These are phyloP conservation scores for Malaclemys terrapin DNA, from an alignment of 2,113 vertebrate genomes.

Conservation along the genomic window DNA sequence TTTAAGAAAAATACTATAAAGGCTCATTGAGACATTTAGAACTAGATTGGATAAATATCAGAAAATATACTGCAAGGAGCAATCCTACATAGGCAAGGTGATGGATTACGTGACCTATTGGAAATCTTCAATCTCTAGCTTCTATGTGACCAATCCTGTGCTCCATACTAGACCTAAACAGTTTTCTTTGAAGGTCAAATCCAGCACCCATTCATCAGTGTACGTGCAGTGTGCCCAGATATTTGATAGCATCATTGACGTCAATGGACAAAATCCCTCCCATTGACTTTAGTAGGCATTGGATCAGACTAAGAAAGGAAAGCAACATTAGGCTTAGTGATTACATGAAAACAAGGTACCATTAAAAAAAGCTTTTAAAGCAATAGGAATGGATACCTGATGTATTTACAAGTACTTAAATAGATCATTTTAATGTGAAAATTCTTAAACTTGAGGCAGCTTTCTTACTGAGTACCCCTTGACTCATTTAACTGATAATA, in stretches of 20 bases:
- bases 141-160: neutral
- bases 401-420: neutral
- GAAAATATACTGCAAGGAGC: neutral
- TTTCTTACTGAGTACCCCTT: neutral
- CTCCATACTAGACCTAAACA: neutral
- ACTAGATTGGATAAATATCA: neutral
- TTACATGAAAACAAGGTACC: neutral
- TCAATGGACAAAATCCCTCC: neutral
- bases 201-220: neutral
- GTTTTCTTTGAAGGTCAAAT: neutral
- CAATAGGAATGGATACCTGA: neutral
- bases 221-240: neutral
- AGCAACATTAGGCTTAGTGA: neutral
- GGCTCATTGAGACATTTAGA: neutral
- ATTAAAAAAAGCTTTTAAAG: neutral
- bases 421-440: neutral
- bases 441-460: neutral
- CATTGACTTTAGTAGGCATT: neutral
- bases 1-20: neutral
- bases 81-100: rapidly evolving
- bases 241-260: neutral
- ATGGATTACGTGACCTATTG: neutral
- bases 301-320: neutral
- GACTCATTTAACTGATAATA: neutral
- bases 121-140: neutral